Evolutionary conservation across 2,888 invertebrate species (phyloP).

Genomic region (Embidobia sp.): DNA sequence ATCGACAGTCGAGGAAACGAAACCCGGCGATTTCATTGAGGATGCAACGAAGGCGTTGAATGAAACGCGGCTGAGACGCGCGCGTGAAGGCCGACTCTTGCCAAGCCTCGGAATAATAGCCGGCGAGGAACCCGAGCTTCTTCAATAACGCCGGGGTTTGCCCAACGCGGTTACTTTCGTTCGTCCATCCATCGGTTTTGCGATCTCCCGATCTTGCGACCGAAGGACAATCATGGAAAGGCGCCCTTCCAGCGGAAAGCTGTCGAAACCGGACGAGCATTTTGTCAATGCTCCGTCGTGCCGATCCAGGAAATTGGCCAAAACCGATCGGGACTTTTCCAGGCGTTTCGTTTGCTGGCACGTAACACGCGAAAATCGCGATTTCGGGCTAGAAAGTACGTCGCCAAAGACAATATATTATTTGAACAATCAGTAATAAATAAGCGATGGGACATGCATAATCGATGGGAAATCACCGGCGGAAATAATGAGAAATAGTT

Average conservation of each 20-base stretch:
- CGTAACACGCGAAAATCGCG: background rate
- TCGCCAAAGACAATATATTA: no score
- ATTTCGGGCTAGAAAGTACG: no score
- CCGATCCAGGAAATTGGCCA: constrained; percentile 49
- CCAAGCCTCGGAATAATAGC: constrained; percentile 44
- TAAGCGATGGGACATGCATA: no score
- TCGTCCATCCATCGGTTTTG: constrained; percentile 38
- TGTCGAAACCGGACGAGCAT: constrained; percentile 56
- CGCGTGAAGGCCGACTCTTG: constrained; percentile 63
- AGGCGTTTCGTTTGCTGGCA: constrained; percentile 7
- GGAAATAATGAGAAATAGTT: no score
- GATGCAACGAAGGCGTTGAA: constrained; percentile 28
- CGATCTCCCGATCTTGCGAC: constrained; percentile 51
- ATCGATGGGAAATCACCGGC: no score
- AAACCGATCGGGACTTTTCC: constrained; percentile 22
- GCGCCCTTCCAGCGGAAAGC: constrained; percentile 55
- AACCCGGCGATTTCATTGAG: constrained; percentile 46
- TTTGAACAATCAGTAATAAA: no score
- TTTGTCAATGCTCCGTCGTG: constrained; percentile 46
- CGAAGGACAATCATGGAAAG: constrained; percentile 60
- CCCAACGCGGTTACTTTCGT: constrained; percentile 53
- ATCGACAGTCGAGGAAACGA: constrained; percentile 11
- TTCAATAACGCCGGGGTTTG: constrained; percentile 32
- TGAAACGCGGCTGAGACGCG: constrained; percentile 35
- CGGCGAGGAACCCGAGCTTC: constrained; percentile 37